Base-by-base conservation (phyloP, 2,888 invertebrate genomes). In the Mythimna lalbum region DNA sequence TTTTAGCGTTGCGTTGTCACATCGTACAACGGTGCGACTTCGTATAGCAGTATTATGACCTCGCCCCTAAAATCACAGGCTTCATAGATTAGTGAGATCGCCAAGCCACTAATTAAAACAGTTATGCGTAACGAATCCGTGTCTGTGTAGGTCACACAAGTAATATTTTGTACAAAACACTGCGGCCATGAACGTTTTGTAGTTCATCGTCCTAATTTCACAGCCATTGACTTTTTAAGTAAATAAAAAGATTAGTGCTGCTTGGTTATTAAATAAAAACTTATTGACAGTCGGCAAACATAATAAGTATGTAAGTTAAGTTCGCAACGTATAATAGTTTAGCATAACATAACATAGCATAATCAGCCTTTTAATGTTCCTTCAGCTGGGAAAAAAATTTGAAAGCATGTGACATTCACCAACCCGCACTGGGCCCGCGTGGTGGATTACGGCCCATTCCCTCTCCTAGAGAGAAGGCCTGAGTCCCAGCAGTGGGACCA, bases 161-260 rank as follows among this genome's bases (percentile, higher is more conserved):
- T 57, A 65, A 65, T 63, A 53, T 59, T 63, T 50, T 62, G 57
- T 60, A 66, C 43, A 66, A 80, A 66, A 64, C 33, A 31, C 49
- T 55, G 23, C 31, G 65, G 31, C 78, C 81, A 0, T 78, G 81
- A 78, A 76, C 77, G 50, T 7, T 47, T 31, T 31, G 4, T 17
- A 56, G 81, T 69, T 65, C 55, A 76, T 66, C 65, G 81, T 52
- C 12, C 76, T 63, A 75, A 68, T 69, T 66, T 47, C 39, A 50
- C 10, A 59, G 43, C 19, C 53, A 68, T 76, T 68, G 53, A 61
- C 47, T 39, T 56, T 39, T 27, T 12, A 19, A 21, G 63, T 75
- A 55, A 47, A 62, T 60, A 61, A 61, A 66, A 47, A 62, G 21
- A 43, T 6, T 17, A 53, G 14, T 39, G 10, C 14, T 19, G 9